Evolutionary conservation across 1,140 invertebrate species (phyloP), one percentile per base, ranked within the genome.

Genomic region (Ganaspis sp.): DNA sequence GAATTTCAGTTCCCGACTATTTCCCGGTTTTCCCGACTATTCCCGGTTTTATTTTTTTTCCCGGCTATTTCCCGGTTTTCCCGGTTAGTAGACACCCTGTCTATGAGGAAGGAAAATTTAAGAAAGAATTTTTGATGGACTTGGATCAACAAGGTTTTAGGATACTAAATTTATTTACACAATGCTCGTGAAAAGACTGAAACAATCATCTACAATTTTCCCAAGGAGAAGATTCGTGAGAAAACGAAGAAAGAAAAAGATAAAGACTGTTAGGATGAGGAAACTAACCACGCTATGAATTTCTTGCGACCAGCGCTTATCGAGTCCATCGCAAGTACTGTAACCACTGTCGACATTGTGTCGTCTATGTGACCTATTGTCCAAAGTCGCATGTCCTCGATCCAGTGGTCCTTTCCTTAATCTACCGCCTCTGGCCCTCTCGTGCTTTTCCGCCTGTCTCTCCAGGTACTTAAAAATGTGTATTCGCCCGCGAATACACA

Each of bases 401-500:
- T 91, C 91, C 73, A 92, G 81, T 11, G 89, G 92, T 75, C 87
- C 86, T 76, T 84, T 80, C 17, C 81, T 87, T 19, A 76, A 80
- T 74, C 87, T 87, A 37, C 89, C 87, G 8, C 88, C 90, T 70
- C 89, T 88, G 73, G 89, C 90, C 23, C 93, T 87, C 11, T 93
- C 93, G 79, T 94, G 93, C 85, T 95, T 95, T 83, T 94, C 94
- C 23, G 97, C 96, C 92, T 97, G 95, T 85, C 94, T 96, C 87
- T 98, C 97, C 74, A 99, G 92, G 91, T 96, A 98, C 88, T 98
- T 98, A 92, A 98, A 98, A 77, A 99, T 97, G 91, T 98, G 97
- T 84, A 97, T 96, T 86, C 96, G 93, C 77, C 97, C 97, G 87
- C 97, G 94, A 90, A 95, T 95, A 91, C 97, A 98, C 78, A 98